Percentiles rank a stretch among this genome's conserved stretches.
Evolutionary conservation across 2,113 vertebrate species (phyloP).

Genomic region (Platichthys stellatus): DNA sequence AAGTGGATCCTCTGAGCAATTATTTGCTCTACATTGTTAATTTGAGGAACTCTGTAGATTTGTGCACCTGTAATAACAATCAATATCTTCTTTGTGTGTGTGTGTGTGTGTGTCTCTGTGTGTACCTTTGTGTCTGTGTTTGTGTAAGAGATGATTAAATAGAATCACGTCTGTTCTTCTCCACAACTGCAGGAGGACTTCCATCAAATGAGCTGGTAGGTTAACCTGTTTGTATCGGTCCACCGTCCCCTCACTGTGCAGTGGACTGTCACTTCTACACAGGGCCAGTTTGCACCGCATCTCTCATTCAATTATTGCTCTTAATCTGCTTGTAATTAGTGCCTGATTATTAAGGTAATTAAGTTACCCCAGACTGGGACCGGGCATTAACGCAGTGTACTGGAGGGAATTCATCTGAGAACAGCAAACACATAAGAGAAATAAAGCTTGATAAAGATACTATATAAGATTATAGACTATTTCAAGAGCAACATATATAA

Average conservation of each 20-base stretch:
- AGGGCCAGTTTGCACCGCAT: neutral
- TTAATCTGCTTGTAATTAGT: conserved; percentile 43
- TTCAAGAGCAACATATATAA: neutral
- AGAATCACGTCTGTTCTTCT: neutral
- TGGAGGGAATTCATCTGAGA: conserved; percentile 1
- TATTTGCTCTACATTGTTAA: conserved; percentile 17
- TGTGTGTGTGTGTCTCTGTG: neutral
- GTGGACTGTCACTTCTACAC: neutral
- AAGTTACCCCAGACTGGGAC: conserved; percentile 11
- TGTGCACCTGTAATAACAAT: neutral
- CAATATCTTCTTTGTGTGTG: neutral
- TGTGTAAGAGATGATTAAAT: neutral
- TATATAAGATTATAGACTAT: neutral
- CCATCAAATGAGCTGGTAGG: conserved; percentile 48
- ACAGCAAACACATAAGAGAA: neutral
- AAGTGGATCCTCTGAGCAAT: neutral
- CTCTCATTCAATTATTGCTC: conserved; percentile 36
- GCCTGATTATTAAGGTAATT: conserved; percentile 47
- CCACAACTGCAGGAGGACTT: neutral
- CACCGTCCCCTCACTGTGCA: conserved; percentile 14
- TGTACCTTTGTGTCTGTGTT: too few species aligned
- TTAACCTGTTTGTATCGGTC: conserved; percentile 51
- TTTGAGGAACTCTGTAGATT: neutral
- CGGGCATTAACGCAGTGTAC: neutral
- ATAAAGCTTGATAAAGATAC: neutral